Percentiles rank a stretch among this genome's conserved stretches.
Conservation (phyloP, 2,888 invertebrate species). For the Heliconius ethilla region DNA sequence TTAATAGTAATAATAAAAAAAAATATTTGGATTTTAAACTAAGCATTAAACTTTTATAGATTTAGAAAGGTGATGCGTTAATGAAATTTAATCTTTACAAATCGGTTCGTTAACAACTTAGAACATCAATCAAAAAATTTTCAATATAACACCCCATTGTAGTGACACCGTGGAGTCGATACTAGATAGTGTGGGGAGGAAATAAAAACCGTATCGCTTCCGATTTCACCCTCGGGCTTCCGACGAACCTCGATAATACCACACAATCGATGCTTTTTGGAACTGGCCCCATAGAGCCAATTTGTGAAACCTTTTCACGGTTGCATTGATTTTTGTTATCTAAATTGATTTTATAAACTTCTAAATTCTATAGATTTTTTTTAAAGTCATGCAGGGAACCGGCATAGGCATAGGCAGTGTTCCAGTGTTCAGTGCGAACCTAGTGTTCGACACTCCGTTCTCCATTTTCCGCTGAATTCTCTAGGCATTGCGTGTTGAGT, state of each 20-base stretch:
- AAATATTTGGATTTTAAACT: conserved; percentile 38
- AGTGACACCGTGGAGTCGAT: conserved; percentile 71
- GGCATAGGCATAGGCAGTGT: too few relatives aligned
- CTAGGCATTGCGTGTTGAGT: too few relatives aligned
- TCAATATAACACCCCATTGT: conserved; percentile 64
- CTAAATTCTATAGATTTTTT: too few relatives aligned
- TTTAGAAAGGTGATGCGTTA: conserved; percentile 33
- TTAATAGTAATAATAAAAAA: conserved; percentile 40
- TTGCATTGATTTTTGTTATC: conserved; percentile 12
- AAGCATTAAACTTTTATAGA: conserved; percentile 36
- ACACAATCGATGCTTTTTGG: conserved; percentile 40
- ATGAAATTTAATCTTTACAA: conserved; percentile 49
- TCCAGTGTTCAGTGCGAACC: too few relatives aligned
- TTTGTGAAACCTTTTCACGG: conserved; percentile 36
- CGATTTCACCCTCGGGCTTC: conserved; percentile 66
- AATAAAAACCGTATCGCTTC: conserved; percentile 74
- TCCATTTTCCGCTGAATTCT: too few relatives aligned
- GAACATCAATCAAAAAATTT: conserved; percentile 70
- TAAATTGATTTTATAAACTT: neutral
- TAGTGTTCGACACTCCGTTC: too few relatives aligned
- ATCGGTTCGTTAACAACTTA: conserved; percentile 51
- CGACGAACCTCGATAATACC: conserved; percentile 42
- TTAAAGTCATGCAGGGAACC: too few relatives aligned
- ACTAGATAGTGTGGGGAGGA: conserved; percentile 64
- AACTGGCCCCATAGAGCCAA: conserved; percentile 34